Evolutionary conservation across 1,140 invertebrate species (phyloP).

Genomic region (Laupala kohalensis): DNA sequence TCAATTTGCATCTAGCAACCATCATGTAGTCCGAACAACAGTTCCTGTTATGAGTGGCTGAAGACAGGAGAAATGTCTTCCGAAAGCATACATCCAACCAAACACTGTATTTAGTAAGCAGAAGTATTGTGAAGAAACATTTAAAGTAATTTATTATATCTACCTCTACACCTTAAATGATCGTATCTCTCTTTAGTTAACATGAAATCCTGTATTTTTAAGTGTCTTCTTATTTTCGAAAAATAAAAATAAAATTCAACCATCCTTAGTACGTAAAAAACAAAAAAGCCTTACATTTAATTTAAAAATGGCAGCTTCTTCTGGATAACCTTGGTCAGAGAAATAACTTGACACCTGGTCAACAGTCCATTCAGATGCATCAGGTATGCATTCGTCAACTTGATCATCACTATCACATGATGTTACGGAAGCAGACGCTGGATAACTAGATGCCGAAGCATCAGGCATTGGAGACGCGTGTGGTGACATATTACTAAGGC

Average conservation of each 20-base stretch:
- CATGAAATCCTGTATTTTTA: too few relatives aligned
- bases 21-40: too few relatives aligned
- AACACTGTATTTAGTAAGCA: too few relatives aligned
- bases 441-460: neutral
- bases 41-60: too few relatives aligned
- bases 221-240: too few relatives aligned
- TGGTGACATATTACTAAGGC: neutral
- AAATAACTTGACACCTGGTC: slow-evolving; percentile 74
- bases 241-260: neutral
- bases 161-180: too few relatives aligned
- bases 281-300: slow-evolving; percentile 47
- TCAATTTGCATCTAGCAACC: too few relatives aligned
- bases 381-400: slow-evolving; percentile 56
- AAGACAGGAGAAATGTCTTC: too few relatives aligned
- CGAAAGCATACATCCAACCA: too few relatives aligned
- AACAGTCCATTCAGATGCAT: slow-evolving; percentile 64
- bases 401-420: slow-evolving; percentile 11
- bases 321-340: slow-evolving; percentile 49
- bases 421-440: neutral
- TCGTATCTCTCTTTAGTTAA: too few relatives aligned
- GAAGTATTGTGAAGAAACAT: too few relatives aligned
- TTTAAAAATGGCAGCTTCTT: slow-evolving; percentile 61
- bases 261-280: neutral
- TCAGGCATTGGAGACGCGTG: neutral
- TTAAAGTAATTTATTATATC: too few relatives aligned